Evolutionary conservation across 2,888 invertebrate species (phyloP), one percentile per base, ranked within the genome.

Genomic region (Sarcophaga subvicina): DNA sequence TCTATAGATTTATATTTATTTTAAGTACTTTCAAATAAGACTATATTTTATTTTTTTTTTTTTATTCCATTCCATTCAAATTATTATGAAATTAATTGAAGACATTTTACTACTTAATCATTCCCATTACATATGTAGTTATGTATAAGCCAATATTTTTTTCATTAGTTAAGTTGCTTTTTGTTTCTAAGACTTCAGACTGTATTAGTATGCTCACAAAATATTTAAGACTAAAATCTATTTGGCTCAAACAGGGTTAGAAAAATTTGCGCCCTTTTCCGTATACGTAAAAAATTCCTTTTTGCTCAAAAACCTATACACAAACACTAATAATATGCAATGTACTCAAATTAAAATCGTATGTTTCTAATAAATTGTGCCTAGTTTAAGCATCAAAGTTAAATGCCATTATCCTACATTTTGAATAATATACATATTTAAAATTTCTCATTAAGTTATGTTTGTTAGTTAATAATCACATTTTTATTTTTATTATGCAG

Each of bases 361-460:
- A 78, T 78, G 85, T 86, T 86, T 82, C 85, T 86, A 81, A 71
- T 75, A 27, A 20, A 75, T 71, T 86, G 82, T 86, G 85, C 79
- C 85, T 86, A 70, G 59, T 71, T 75, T 71, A 60, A 49, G 20
- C 3, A 69, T 37, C 4, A 67, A 67, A 49, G 5, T 54, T 54
- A 54, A 54, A 12, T 54, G 17, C 17, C 17, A 17, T 17, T 54
- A 54, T 54, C 54, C 54, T 54, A 54, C 17, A 54, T 14, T 17
- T 54, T 17, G 37, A 37, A 37, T 49, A 49, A 49, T 14, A 54
- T 5, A 8, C 8, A 49, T 54, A 54, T 54, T 17, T 14, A 2
- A 17, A 54, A 17, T 14, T 12, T 54, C 17, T 17, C 14, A 54
- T 54, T 54, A 54, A 54, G 54, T 54, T 14, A 54, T 54, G 4